Base-by-base conservation (phyloP, 1,140 invertebrate species). In the Callitettix versicolor region DNA sequence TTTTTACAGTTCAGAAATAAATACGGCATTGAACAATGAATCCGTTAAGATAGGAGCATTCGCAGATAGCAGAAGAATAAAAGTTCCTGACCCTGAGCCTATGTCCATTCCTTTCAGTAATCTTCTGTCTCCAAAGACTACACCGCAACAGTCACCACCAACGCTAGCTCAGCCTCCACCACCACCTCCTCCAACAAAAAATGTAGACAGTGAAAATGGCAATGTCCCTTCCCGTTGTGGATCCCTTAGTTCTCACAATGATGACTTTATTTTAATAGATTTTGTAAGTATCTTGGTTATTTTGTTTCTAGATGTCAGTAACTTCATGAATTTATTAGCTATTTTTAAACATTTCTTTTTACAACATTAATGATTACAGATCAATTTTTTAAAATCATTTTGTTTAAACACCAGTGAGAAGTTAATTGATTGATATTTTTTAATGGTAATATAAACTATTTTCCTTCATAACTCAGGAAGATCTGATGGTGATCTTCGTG, bases 191-290 rank as follows among this genome's bases (percentile, higher is more conserved):
- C 17, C 49, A 42, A 56, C 55, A 18, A 15, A 36, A 18, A 46
- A 57, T 38, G 62, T 61, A 4, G 70, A 75, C 56, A 68, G 65
- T 54, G 69, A 70, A 53, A 77, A 77, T 58, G 72, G 73, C 50
- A 77, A 77, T 58, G 64, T 65, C 26, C 68, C 63, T 24, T 64
- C 66, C 12, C 71, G 72, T 58, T 71, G 66, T 57, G 65, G 68
- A 58, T 71, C 71, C 17, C 68, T 7, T 26, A 55, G 36, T 48
- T 55, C 53, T 43, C 12, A 34, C 38, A 74, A 73, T 49, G 73
- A 77, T 60, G 81, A 82, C 61, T 85, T 85, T 76, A 82, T 84
- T 68, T 80, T 85, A 77, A 79, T 85, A 71, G 82, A 85, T 70
- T 75, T 81, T 78, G 79, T 81, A 77, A 79, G 73, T 76, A 53